Percentiles rank a stretch among this genome's conserved stretches.
Evolutionary conservation across 2,888 invertebrate genomes (phyloP).

Genomic region (Caenorhabditis imperialis): DNA sequence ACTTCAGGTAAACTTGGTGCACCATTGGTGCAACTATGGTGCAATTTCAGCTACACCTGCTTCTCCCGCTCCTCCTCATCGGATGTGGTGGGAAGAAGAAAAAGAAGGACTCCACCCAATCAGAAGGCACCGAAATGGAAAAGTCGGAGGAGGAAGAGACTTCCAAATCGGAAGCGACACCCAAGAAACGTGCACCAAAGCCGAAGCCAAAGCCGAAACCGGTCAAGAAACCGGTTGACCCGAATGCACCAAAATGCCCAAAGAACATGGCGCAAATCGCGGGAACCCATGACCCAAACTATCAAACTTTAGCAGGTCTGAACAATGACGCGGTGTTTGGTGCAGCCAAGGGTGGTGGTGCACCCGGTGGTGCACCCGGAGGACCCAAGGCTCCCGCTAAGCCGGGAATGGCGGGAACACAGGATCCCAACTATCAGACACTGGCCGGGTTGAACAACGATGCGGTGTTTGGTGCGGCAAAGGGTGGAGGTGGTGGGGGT

Average conservation of each 20-base stretch:
- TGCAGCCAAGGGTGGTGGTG: not conserved
- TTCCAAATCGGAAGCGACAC: not conserved
- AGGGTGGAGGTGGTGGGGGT: too few species aligned
- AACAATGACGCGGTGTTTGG: slow-evolving; percentile 20
- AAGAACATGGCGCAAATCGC: slow-evolving; percentile 29
- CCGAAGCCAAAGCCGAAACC: slow-evolving; percentile 9
- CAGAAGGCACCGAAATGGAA: not conserved
- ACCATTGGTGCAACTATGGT: too few species aligned
- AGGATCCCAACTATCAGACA: too few species aligned
- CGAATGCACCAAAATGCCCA: slow-evolving; percentile 13
- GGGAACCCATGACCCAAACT: slow-evolving; percentile 16
- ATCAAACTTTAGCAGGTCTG: slow-evolving; percentile 21
- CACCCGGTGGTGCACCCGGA: slow-evolving; percentile 10
- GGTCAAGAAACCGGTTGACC: not conserved
- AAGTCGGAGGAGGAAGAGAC: not conserved
- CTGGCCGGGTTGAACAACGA: too few species aligned
- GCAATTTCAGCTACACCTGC: not conserved
- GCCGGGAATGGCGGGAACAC: too few species aligned
- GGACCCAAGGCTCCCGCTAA: too few species aligned
- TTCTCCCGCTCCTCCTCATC: not conserved
- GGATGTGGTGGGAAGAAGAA: not conserved
- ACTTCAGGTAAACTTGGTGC: too few species aligned
- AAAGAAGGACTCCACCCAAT: not conserved
- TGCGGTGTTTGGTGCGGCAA: too few species aligned
- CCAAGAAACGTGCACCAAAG: not conserved